A percentile compares a stretch with the other conserved stretches of the same genome.
Evolutionary conservation across 1,140 invertebrate genomes (phyloP).

Genomic region (Drosophila fuyamai): DNA sequence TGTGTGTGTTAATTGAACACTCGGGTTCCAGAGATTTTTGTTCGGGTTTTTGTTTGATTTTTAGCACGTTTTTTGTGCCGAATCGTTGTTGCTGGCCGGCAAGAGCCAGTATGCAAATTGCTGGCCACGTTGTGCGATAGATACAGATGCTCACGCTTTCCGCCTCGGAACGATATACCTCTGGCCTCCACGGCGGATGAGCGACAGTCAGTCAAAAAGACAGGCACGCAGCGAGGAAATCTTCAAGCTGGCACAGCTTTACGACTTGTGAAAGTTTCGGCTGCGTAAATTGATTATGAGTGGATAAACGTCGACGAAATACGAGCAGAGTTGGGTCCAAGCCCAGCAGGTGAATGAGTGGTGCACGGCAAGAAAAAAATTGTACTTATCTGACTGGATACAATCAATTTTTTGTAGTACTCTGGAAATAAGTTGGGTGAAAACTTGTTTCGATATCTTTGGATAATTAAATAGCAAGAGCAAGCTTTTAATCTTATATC

Average conservation of each 20-base stretch:
- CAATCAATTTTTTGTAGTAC: too few species aligned
- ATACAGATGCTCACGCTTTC: constrained; percentile 51
- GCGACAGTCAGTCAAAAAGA: constrained; percentile 48
- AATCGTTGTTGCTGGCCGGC: constrained; percentile 11
- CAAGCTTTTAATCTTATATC: too few species aligned
- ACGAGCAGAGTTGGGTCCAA: constrained; percentile 24
- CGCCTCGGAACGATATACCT: constrained; percentile 7
- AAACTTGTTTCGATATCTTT: too few species aligned
- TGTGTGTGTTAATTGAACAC: constrained; percentile 68
- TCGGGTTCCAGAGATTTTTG: constrained; percentile 43
- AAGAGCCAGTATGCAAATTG: constrained; percentile 64
- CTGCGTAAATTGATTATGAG: constrained; percentile 63
- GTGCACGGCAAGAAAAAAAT: constrained; percentile 22
- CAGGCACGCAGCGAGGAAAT: constrained; percentile 44
- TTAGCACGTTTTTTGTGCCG: constrained; percentile 59
- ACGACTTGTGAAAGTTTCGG: constrained; percentile 58
- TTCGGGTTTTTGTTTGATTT: constrained; percentile 55
- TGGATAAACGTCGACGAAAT: constrained; percentile 28
- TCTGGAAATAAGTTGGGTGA: too few species aligned
- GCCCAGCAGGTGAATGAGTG: constrained; percentile 38
- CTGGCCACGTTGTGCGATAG: constrained; percentile 44
- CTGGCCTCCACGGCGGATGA: constrained; percentile 37
- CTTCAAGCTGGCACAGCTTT: constrained; percentile 30
- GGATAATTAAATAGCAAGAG: too few species aligned
- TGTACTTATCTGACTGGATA: background rate